Percentiles rank a stretch among this genome's conserved stretches.
These are phyloP conservation scores for Drosophila paramelanica DNA, from an alignment of 2,888 invertebrate species.

Conservation along the genomic window DNA sequence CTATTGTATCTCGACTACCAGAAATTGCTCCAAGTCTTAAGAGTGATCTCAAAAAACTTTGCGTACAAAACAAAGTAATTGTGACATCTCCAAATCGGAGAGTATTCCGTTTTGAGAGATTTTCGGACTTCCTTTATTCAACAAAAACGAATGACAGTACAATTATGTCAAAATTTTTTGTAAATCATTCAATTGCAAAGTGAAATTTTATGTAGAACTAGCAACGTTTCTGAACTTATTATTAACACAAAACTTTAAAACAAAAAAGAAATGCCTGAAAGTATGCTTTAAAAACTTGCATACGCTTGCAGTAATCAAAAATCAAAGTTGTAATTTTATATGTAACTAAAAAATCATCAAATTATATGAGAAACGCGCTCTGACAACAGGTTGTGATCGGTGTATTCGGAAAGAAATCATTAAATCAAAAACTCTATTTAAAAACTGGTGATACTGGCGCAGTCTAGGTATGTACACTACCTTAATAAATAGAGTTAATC, in stretches of 20 bases:
- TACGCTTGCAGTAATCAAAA: conserved; percentile 44
- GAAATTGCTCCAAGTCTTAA: conserved; percentile 7
- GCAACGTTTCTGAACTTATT: conserved; percentile 77
- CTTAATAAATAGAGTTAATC: conserved; percentile 26
- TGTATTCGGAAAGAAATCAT: neutral
- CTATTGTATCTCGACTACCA: conserved; percentile 18
- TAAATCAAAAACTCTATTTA: conserved; percentile 28
- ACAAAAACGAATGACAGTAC: conserved; percentile 68
- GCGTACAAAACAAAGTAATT: conserved; percentile 3
- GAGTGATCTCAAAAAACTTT: conserved; percentile 11
- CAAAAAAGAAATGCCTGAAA: conserved; percentile 32
- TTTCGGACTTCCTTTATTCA: conserved; percentile 32
- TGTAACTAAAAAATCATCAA: conserved; percentile 17
- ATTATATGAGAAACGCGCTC: conserved; percentile 4
- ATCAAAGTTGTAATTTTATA: conserved; percentile 18
- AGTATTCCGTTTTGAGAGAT: conserved; percentile 29
- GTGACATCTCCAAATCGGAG: conserved; percentile 10
- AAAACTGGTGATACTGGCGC: conserved; percentile 12
- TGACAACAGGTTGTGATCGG: neutral
- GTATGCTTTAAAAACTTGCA: conserved; percentile 36
- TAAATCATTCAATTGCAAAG: conserved; percentile 34
- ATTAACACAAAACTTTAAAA: conserved; percentile 42
- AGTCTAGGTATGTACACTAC: conserved; percentile 57
- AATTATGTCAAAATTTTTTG: conserved; percentile 45
- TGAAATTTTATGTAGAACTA: conserved; percentile 80